These are phyloP conservation scores for Harpalus rubripes DNA, from an alignment of 2,888 invertebrate species.

Conservation along the genomic window DNA sequence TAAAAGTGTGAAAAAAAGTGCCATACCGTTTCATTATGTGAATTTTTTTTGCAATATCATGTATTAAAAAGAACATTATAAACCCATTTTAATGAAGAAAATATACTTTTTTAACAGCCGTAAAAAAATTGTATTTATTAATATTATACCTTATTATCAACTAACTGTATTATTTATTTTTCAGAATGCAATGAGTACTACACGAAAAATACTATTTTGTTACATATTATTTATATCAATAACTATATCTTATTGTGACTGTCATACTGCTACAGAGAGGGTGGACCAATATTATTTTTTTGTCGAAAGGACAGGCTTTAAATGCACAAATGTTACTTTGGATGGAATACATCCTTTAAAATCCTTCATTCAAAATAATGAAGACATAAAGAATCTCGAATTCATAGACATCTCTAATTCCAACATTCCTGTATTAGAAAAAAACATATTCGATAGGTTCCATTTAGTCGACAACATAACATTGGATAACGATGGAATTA, in stretches of 20 bases:
- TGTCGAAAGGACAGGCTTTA: neutral
- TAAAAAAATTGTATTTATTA: too few relatives aligned
- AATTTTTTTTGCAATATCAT: too few relatives aligned
- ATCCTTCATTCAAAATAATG: neutral
- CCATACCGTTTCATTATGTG: too few relatives aligned
- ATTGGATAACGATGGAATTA: constrained; percentile 17
- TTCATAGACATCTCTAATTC: neutral
- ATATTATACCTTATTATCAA: too few relatives aligned
- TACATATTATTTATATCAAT: neutral
- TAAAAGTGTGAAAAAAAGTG: too few relatives aligned
- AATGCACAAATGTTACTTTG: neutral
- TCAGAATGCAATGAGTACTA: constrained; percentile 11
- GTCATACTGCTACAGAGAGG: too few relatives aligned
- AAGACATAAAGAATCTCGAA: neutral
- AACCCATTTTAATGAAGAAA: too few relatives aligned
- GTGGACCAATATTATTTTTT: too few relatives aligned
- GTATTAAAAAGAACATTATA: too few relatives aligned
- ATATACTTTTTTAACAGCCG: too few relatives aligned
- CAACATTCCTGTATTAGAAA: neutral
- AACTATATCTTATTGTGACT: too few relatives aligned
- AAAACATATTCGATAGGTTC: neutral
- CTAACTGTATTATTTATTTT: neutral
- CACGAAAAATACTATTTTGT: neutral
- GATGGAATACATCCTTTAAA: constrained; percentile 2
- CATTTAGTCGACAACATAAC: neutral